Evolutionary conservation across 1,140 invertebrate species (phyloP), one percentile per base, ranked within the genome.

Genomic region (Megalopta genalis): DNA sequence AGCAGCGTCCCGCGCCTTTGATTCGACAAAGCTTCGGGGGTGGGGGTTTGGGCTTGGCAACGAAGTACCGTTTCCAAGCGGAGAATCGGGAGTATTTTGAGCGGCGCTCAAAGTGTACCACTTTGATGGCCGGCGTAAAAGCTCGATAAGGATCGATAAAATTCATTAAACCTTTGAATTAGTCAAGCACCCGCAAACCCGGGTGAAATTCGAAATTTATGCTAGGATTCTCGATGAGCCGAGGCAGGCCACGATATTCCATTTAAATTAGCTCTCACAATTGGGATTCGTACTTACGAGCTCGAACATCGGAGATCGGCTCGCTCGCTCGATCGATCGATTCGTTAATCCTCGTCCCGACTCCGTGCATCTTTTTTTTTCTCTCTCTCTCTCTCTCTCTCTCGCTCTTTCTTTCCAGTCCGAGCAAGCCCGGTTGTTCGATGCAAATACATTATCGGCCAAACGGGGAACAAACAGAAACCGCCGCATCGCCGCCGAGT

Each of bases 381-480:
- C 4, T 32, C 32, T 32, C n/a, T 32, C 32, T 32, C 32, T 32
- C 32, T n/a, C n/a, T n/a, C n/a, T n/a, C n/a, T n/a, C n/a, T n/a
- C n/a, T n/a, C n/a, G n/a, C 25, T 12, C 18, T 54, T 14, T 60
- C 12, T 18, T 49, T 4, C 25, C 25, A 6, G 12, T n/a, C 25
- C 25, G 23, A n/a, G 25, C n/a, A 59, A 9, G n/a, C 1, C 3
- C n/a, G n/a, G n/a, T n/a, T n/a, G n/a, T 9, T 23, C 5, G 63
- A 65, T 23, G 10, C 8, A 42, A 42, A 42, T 12, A 25, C 64
- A n/a, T 5, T 8, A 6, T 7, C 21, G 18, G 21, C 21, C 18
- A 16, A 52, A 52, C 49, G 27, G 32, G n/a, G n/a, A 64, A 67
- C 39, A 59, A 81, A 79, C 76, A 52, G 16, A 21, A 7, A 16